Evolutionary conservation across 2,797 vertebrate genomes (phyloP).

Genomic region (Oreochromis grahami): DNA sequence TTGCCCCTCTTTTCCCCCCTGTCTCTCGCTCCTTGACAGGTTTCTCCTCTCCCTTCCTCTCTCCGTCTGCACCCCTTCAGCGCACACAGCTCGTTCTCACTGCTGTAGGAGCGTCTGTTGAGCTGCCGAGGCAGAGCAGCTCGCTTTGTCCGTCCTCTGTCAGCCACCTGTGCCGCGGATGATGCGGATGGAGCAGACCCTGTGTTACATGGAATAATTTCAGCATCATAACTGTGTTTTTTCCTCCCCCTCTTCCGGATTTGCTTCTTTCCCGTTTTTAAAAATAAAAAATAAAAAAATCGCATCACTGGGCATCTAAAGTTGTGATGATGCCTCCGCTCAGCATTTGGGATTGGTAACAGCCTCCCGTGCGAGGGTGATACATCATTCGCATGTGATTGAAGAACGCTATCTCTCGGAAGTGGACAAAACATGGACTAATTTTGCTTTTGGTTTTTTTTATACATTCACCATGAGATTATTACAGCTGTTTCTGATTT

Average conservation of each 20-base stretch:
- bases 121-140: conserved; percentile 27
- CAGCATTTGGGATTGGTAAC: conserved; percentile 64
- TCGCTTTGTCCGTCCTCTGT: conserved; percentile 31
- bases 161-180: conserved; percentile 60
- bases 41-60: neutral
- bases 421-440: conserved; percentile 80
- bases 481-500: conserved; percentile 72
- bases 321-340: conserved; percentile 68
- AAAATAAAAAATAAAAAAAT: neutral
- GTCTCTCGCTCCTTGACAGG: neutral
- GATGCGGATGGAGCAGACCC: conserved; percentile 41
- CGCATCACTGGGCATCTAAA: conserved; percentile 54
- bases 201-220: conserved; percentile 57
- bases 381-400: conserved; percentile 53
- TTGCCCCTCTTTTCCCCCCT: conserved; percentile 5
- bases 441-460: conserved; percentile 36
- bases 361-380: conserved; percentile 33
- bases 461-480: conserved; percentile 75
- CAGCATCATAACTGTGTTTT: neutral
- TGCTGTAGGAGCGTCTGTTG: conserved; percentile 51
- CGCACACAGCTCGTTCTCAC: conserved; percentile 13
- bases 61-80: conserved; percentile 4
- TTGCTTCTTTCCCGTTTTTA: neutral
- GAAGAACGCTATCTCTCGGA: conserved; percentile 50
- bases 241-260: conserved; percentile 4